Conservation (phyloP, 2,113 vertebrate genomes). For the Heptranchias perlo region DNA sequence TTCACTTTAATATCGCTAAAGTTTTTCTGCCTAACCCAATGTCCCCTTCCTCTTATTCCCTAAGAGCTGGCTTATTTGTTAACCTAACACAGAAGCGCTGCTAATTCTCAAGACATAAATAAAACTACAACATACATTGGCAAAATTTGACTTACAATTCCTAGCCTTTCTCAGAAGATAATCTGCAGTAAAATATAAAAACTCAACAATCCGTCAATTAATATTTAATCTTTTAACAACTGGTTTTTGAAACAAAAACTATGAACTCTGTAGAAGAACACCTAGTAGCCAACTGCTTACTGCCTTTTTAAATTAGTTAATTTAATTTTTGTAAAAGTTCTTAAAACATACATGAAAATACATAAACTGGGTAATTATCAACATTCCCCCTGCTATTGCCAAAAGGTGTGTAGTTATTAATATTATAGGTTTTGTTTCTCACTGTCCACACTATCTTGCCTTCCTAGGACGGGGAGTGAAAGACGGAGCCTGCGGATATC, state of each 20-base stretch:
- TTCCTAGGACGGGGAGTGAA: not conserved
- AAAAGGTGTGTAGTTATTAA: not conserved
- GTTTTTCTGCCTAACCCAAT: not conserved
- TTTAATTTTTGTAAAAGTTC: not conserved
- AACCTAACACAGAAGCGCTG: not conserved
- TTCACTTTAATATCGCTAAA: not conserved
- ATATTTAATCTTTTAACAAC: not conserved
- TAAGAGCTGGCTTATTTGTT: not conserved
- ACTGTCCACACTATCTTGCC: not conserved
- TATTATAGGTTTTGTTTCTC: not conserved
- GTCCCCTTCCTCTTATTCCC: not conserved
- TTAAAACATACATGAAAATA: not conserved
- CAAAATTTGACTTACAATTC: not conserved
- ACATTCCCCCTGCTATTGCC: not conserved
- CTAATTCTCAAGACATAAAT: not conserved
- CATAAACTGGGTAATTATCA: not conserved
- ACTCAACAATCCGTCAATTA: not conserved
- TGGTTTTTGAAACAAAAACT: not conserved
- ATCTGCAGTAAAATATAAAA: not conserved
- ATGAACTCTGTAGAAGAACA: not conserved
- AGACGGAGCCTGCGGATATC: not conserved
- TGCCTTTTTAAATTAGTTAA: not conserved
- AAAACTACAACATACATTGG: not conserved
- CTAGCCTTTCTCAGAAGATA: not conserved
- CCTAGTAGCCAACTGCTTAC: not conserved